phyloP scores from a whole-genome alignment of 2,888 invertebrate genomes.

The Macrosoma leucophasiata region DNA sequence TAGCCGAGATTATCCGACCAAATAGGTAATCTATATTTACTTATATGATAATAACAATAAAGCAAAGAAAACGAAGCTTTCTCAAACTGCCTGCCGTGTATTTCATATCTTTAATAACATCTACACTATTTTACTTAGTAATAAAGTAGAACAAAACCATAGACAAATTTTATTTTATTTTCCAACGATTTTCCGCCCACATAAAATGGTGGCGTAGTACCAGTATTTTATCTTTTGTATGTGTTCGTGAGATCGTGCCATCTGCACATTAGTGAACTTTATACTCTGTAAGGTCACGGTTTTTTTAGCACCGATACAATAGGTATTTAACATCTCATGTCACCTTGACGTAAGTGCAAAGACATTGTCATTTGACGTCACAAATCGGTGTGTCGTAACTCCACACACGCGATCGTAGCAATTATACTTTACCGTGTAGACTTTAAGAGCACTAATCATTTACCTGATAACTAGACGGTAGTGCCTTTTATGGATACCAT shows the following conservation, averaged over 20 bases:
- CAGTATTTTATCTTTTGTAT: too few relatives aligned
- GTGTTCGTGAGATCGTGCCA: slow-evolving; percentile 39
- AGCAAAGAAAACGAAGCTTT: too few relatives aligned
- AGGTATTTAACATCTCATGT: slow-evolving; percentile 68
- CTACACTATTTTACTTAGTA: too few relatives aligned
- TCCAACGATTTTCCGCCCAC: too few relatives aligned
- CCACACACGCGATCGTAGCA: slow-evolving; percentile 12
- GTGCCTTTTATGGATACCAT: slow-evolving; percentile 32
- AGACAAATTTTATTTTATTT: too few relatives aligned
- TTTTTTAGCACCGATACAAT: slow-evolving; percentile 70
- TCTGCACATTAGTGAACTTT: slow-evolving; percentile 66
- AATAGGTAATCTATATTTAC: too few relatives aligned
- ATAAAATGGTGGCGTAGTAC: too few relatives aligned
- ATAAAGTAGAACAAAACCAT: too few relatives aligned
- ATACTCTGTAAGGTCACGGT: slow-evolving; percentile 68
- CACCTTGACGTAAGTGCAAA: slow-evolving; percentile 68
- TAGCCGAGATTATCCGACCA: too few relatives aligned
- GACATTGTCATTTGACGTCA: slow-evolving; percentile 40
- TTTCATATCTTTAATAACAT: too few relatives aligned
- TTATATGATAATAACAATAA: too few relatives aligned
- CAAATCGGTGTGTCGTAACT: slow-evolving; percentile 31
- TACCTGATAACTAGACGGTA: slow-evolving; percentile 27
- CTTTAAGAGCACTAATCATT: slow-evolving; percentile 36
- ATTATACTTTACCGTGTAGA: slow-evolving; percentile 34
- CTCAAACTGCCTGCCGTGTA: too few relatives aligned